Evolutionary conservation across 2,113 vertebrate genomes (phyloP).

Genomic region (Psilopsiagon aymara): DNA sequence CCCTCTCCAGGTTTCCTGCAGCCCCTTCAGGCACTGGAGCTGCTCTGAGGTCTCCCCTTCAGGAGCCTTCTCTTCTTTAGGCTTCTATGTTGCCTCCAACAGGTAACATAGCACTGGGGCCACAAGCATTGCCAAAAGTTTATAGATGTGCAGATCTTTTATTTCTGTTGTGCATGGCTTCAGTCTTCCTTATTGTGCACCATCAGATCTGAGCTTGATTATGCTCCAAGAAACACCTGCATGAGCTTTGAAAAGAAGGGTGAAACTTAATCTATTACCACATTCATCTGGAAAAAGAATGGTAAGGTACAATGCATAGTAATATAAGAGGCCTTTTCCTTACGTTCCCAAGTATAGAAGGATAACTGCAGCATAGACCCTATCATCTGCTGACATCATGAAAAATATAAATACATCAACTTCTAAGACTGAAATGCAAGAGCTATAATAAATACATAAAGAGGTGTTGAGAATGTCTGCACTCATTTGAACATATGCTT

Average conservation of each 20-base stretch:
- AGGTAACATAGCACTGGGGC: not conserved
- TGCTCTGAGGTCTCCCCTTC: not conserved
- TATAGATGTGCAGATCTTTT: not conserved
- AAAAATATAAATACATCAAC: not conserved
- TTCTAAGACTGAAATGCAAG: not conserved
- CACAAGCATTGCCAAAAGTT: not conserved
- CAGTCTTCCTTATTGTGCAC: not conserved
- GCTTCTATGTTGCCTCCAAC: too few species aligned
- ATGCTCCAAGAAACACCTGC: not conserved
- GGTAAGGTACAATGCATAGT: accelerated
- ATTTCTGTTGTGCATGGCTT: not conserved
- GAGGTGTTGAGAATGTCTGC: not conserved
- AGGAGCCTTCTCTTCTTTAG: not conserved
- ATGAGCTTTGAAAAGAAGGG: not conserved
- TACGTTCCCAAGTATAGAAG: not conserved
- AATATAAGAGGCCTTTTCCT: not conserved
- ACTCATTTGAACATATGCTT: not conserved
- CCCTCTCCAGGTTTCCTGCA: accelerated
- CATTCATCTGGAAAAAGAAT: not conserved
- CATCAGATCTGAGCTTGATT: not conserved
- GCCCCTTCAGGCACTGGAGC: not conserved
- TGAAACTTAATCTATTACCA: not conserved
- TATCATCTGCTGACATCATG: not conserved
- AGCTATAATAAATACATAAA: not conserved
- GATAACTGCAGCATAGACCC: not conserved